Percentiles rank a stretch among this genome's conserved stretches.
phyloP scores from a whole-genome alignment of 1,140 invertebrate genomes.

The Druon quercuslanigerum region DNA sequence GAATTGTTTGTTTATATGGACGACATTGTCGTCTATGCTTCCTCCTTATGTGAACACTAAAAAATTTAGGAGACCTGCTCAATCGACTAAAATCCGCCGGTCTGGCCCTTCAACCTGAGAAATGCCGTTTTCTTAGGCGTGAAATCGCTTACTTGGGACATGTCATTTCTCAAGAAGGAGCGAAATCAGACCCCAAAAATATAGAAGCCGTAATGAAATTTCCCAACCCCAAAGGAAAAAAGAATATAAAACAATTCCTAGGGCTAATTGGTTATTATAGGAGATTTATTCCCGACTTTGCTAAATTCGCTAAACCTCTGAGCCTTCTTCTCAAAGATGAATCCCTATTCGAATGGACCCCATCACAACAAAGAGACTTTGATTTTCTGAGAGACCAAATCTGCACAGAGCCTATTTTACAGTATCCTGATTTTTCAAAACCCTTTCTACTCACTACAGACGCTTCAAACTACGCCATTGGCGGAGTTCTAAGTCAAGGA shows the following conservation, averaged over 20 bases:
- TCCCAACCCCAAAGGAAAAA: too few relatives aligned
- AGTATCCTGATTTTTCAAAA: slow-evolving; percentile 30
- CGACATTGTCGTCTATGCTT: slow-evolving; percentile 32
- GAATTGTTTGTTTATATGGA: slow-evolving; percentile 47
- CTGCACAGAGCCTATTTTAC: slow-evolving; percentile 6
- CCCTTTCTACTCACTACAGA: not conserved
- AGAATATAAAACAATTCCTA: too few relatives aligned
- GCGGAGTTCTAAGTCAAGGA: slow-evolving; percentile 33
- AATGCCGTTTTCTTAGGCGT: slow-evolving; percentile 54
- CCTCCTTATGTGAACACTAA: not conserved
- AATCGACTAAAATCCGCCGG: slow-evolving; percentile 28
- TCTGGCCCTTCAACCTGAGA: slow-evolving; percentile 58
- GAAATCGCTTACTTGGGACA: slow-evolving; percentile 58
- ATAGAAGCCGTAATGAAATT: too few relatives aligned
- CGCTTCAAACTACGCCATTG: not conserved
- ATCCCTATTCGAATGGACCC: too few relatives aligned
- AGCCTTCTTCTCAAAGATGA: too few relatives aligned
- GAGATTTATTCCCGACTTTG: too few relatives aligned
- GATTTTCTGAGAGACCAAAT: slow-evolving; percentile 7
- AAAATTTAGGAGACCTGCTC: slow-evolving; percentile 28
- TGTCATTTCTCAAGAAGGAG: slow-evolving; percentile 47
- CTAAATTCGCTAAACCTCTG: too few relatives aligned
- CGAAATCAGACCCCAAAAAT: too few relatives aligned
- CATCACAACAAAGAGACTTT: slow-evolving; percentile 30
- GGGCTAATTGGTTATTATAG: too few relatives aligned